Base-by-base conservation (phyloP, 2,797 vertebrate genomes). In the Micromesistius poutassou region DNA sequence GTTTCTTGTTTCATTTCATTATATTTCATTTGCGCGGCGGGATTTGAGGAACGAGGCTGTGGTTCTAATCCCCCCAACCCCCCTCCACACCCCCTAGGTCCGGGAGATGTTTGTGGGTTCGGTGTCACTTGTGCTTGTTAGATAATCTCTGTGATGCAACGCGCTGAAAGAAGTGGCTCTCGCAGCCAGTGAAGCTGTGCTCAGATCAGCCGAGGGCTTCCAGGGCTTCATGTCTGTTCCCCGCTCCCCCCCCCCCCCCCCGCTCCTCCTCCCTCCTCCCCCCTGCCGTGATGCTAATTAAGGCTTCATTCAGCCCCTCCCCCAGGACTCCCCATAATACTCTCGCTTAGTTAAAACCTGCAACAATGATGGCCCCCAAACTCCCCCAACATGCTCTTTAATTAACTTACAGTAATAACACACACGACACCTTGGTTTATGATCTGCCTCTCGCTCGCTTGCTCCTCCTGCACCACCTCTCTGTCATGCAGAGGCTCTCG, bases 91-190 rank as follows among this genome's bases (percentile, higher is more conserved):
- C 89, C 92, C 91, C 62, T 30, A 93, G 93, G 91, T 92, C 89
- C 76, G 71, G 42, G 87, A 89, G 84, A 91, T 93, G 91, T 93
- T 94, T 93, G 90, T 93, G 93, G 89, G 92, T 92, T 92, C 90
- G 87, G 90, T 92, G 93, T 93, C 92, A 94, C 91, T 87, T 83
- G 84, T 88, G 91, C 93, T 93, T 89, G 92, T 92, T 92, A 90
- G 92, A 90, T 94, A 93, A 94, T 94, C 89, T 78, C 36, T 76
- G 90, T 95, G 94, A 95, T 95, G 94, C 94, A 95, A 94, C 84
- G 74, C 81, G 75, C 42, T 92, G 94, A 92, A 95, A 95, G 68
- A 1, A 10, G 28, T 71, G 46, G 78, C 74, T 78, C 82, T 78
- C 74, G 76, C 81, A 40, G 80, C 73, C 8, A 55, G 50, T n/a